A percentile compares a stretch with the other conserved stretches of the same genome.
Evolutionary conservation across 23 tunicate species (phyloP).

Genomic region (Halocynthia roretzi): DNA sequence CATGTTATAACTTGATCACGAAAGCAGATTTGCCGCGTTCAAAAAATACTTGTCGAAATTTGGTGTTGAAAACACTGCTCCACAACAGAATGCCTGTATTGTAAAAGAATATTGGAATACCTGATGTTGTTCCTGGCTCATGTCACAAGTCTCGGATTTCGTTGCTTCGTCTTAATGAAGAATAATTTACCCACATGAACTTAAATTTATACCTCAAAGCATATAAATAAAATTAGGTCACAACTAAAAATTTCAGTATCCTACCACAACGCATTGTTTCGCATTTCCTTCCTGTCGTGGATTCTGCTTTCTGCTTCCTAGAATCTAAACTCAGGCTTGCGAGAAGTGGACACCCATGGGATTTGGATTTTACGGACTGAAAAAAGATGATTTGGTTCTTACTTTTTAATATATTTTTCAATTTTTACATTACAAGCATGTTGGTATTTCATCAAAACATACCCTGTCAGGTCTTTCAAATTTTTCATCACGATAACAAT

Average conservation of each 20-base stretch:
- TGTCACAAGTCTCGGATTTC: slow-evolving; percentile 9
- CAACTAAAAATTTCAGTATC: no score
- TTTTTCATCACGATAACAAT: background rate
- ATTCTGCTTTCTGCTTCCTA: background rate
- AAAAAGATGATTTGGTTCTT: background rate
- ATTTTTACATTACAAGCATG: background rate
- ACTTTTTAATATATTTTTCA: no score
- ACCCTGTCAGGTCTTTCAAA: background rate
- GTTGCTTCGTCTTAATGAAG: background rate
- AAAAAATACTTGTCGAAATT: no score
- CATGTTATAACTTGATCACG: no score
- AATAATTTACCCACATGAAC: no score
- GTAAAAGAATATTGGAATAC: background rate
- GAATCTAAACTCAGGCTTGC: background rate
- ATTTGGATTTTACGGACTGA: background rate
- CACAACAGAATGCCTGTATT: background rate
- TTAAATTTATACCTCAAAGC: no score
- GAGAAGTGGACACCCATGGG: background rate
- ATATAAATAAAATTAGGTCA: no score
- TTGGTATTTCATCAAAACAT: background rate
- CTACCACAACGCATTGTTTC: no score
- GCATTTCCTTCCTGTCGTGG: background rate
- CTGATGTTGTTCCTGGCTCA: slow-evolving; percentile 24
- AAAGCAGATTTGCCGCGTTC: no score
- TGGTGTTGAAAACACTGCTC: no score